Percentiles rank a stretch among this genome's conserved stretches.
Conservation (phyloP, 1,140 invertebrate species). For the Drosophila melanica region DNA sequence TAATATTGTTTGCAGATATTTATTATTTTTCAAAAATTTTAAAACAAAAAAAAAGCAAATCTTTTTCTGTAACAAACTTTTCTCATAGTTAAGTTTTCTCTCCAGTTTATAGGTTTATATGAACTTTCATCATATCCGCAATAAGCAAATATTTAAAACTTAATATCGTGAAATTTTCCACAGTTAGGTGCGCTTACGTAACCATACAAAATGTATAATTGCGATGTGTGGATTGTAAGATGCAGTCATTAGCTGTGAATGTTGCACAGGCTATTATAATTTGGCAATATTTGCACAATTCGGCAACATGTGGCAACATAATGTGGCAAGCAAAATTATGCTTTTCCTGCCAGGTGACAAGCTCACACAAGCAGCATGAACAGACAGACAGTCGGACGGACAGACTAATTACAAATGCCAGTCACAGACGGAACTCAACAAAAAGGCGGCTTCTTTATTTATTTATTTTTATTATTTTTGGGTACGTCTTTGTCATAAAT, state of each 20-base stretch:
- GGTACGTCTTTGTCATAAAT: conserved; percentile 59
- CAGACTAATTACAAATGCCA: conserved; percentile 74
- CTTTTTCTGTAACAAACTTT: too few relatives aligned
- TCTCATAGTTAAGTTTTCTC: too few relatives aligned
- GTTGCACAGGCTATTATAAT: neutral
- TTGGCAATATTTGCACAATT: conserved; percentile 20
- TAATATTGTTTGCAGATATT: too few relatives aligned
- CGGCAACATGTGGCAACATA: conserved; percentile 19
- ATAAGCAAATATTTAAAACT: too few relatives aligned
- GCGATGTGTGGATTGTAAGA: neutral
- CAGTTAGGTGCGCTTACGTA: neutral
- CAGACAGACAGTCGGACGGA: neutral
- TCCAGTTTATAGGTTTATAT: too few relatives aligned
- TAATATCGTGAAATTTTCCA: neutral
- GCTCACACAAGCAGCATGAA: neutral
- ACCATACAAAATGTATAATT: neutral
- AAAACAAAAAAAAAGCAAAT: too few relatives aligned
- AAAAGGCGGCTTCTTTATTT: conserved; percentile 21
- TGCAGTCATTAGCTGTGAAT: conserved; percentile 17
- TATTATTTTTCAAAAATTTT: too few relatives aligned
- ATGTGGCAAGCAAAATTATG: conserved; percentile 23
- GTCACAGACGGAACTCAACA: conserved; percentile 50
- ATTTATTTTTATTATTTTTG: conserved; percentile 3
- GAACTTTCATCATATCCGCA: too few relatives aligned
- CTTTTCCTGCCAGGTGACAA: conserved; percentile 19